Base-by-base conservation (phyloP, 2,888 invertebrate species). In the Drosophila testacea region DNA sequence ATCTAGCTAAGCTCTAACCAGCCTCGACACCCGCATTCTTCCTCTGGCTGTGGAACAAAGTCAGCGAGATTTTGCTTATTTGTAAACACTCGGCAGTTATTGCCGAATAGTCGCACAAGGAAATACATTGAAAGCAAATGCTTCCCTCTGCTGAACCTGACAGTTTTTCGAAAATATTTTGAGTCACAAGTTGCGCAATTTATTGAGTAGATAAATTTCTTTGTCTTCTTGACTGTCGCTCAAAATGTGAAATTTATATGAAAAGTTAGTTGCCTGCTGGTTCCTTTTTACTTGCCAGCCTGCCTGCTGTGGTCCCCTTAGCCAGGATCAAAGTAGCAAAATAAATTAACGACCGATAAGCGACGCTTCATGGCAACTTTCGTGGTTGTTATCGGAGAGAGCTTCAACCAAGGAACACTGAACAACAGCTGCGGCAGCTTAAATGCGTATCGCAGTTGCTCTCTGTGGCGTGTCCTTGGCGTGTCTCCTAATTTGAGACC, bases 261-360 rank as follows among this genome's bases (percentile, higher is more conserved):
- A 88, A 83, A 83, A 83, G 55, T 89, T 83, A 62, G 69, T 69
- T 51, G 57, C 59, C 34, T 38, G 39, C 27, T 46, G 47, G 30
- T 47, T 42, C 27, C 28, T 36, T 34, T 22, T 7, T 28, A 11
- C 27, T 22, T 36, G 41, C n/a, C 38, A n/a, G 28, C 27, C 36
- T 42, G 55, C 22, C 22, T 44, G 42, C 34, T 27, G 36, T 34
- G 22, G 6, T 51, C n/a, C n/a, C 9, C 51, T 55, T 55, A 13
- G 28, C 13, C 41, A 61, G 79, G 75, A 79, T 87, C 79, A 81
- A 87, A 81, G 75, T 62, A 69, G 63, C 72, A 44, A 89, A 79
- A 88, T 82, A 83, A 83, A 89, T 83, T 83, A 75, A 85, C 76
- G 48, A 62, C 63, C 83, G 79, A 82, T 87, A 89, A 83, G 79